Conservation (phyloP, 2,797 vertebrate genomes). For the Chelon labrosus region DNA sequence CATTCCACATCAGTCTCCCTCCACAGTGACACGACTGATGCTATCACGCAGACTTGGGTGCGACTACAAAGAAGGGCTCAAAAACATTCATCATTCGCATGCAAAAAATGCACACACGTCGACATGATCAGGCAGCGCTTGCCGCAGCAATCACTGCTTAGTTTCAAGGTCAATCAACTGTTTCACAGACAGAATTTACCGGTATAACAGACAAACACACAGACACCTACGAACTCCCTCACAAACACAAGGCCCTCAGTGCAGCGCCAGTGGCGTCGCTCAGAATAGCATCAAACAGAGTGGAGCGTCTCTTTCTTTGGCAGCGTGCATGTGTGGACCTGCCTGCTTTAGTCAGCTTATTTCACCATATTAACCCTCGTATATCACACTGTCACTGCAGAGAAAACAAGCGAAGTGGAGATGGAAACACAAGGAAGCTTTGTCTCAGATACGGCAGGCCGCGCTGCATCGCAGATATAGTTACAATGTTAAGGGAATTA, state of each 20-base stretch:
- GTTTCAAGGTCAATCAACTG: conserved; percentile 43
- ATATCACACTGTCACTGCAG: conserved; percentile 74
- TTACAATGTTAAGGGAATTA: not conserved
- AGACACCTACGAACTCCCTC: conserved; percentile 21
- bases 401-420: conserved; percentile 55
- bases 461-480: conserved; percentile 6
- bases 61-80: conserved; percentile 43
- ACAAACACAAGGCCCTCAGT: conserved; percentile 45
- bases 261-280: conserved; percentile 57
- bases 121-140: conserved; percentile 15
- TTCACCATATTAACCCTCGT: conserved; percentile 68
- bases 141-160: conserved; percentile 36
- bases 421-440: conserved; percentile 57
- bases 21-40: conserved; percentile 66
- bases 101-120: conserved; percentile 15
- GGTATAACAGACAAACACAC: conserved; percentile 35
- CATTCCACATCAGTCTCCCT: conserved; percentile 77
- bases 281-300: conserved; percentile 79
- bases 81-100: conserved; percentile 35
- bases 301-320: conserved; percentile 50
- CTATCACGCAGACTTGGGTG: conserved; percentile 60
- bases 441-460: conserved; percentile 18
- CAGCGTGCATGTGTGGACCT: conserved; percentile 71
- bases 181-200: conserved; percentile 64
- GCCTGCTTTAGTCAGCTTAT: conserved; percentile 65